Base-by-base conservation (phyloP, 2,113 vertebrate genomes). In the Motacilla tschutschensis region DNA sequence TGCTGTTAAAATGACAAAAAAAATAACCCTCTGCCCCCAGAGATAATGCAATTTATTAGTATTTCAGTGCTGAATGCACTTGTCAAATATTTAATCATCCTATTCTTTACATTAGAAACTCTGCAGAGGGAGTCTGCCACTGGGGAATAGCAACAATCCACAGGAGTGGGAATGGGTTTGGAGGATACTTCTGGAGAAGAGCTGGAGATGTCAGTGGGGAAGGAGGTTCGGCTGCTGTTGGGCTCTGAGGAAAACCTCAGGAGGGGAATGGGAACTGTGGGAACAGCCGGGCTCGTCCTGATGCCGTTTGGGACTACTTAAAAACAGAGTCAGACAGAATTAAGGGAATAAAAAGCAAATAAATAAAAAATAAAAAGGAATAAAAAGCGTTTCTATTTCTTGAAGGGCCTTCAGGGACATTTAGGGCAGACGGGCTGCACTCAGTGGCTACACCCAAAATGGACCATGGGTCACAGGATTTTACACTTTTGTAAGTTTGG, bases 81-180 rank as follows among this genome's bases (percentile, higher is more conserved):
- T 93, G 53, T 93, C 87, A 88, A 84, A 91, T 74, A 80, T 83
- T 94, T 93, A 92, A 93, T 91, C 69, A 75, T 31, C 58, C 25
- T 14, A 40, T 88, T 66, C 43, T 26, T 43, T 88, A 8, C 64
- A 81, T 90, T 84, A 67, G 76, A 88, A 92, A 66, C n/a, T 78
- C 35, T 58, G 48, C 14, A 15, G 77, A 80, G 57, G 73, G 91
- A 90, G 46, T 7, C 47, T 89, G 75, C 54, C 90, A 31, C 81
- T 8, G 73, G 90, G 91, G 90, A 95, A 85, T 24, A 28, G 74
- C 4, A 67, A 77, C 67, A 70, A 89, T 70, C 71, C 89, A 24
- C 63, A 48, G 51, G n/a, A 79, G 47, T 20, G 65, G 83, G 76
- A 70, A 74, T 48, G 14, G 50, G 75, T 82, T 55, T 78, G 83